Percentiles rank a stretch among this genome's conserved stretches.
Conservation (phyloP, 2,888 invertebrate genomes). For the Limnephilus lunatus region DNA sequence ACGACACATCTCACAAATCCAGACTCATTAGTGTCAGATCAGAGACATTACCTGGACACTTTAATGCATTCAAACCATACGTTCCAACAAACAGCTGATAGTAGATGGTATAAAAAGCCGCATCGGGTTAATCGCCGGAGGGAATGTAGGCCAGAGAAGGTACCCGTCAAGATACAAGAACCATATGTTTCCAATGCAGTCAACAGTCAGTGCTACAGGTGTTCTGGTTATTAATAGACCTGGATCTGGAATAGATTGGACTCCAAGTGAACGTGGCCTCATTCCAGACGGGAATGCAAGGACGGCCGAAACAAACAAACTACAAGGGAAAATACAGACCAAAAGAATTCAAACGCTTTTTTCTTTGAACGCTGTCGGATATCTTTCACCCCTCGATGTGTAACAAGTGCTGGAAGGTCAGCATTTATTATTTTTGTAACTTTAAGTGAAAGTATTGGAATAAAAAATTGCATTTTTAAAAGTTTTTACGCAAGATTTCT, state of each 20-base stretch:
- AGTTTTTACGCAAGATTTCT: neutral
- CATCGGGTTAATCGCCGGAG: neutral
- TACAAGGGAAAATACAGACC: neutral
- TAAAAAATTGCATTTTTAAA: neutral
- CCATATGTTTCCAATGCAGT: neutral
- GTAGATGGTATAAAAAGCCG: neutral
- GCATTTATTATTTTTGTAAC: neutral
- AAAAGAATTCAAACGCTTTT: neutral
- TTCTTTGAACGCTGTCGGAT: neutral
- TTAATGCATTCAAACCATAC: neutral
- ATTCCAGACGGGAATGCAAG: constrained; percentile 18
- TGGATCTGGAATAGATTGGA: constrained; percentile 32
- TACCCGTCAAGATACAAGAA: neutral
- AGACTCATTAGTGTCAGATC: neutral
- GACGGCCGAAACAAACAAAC: neutral
- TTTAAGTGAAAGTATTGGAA: neutral
- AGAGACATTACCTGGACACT: neutral
- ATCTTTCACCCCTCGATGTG: neutral
- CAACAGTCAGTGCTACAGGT: neutral
- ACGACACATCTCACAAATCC: neutral
- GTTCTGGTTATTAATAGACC: neutral
- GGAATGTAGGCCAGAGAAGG: constrained; percentile 18
- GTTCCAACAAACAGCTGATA: neutral
- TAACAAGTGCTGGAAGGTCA: neutral
- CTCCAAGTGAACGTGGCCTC: constrained; percentile 29